Base-by-base conservation (phyloP, 2,797 vertebrate species). In the Mastacembelus armatus region DNA sequence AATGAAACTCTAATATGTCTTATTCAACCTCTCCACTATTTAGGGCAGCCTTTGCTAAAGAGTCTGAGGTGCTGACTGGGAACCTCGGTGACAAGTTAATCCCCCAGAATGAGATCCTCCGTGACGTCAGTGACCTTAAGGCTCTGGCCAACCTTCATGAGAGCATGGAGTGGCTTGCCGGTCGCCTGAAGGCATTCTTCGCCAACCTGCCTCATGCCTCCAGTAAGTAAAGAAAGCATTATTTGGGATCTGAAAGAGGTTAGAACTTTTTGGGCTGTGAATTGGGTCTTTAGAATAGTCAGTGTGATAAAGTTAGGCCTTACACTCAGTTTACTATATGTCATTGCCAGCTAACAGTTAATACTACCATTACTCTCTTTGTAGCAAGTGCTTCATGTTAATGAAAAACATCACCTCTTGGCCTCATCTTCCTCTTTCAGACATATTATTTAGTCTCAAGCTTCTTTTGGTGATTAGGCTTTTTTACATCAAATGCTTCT, bases 31-130 rank as follows among this genome's bases (percentile, higher is more conserved):
- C 32, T 60, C 21, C n/a, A 7, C 74, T 39, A 5, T 81, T 9
- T 88, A 99, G 98, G 77, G 96, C 95, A 24, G 97, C 97, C 32
- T 98, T 98, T 27, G 96, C 96, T 54, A 99, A 99, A 60, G 97
- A 98, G 81, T 99, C 98, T 0, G 97, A 99, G 89, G 98, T 99
- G 15, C 91, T 99, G 65, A 98, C 97, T 0, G 98, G 98, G 22
- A 99, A 99, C 92, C 90, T 99, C 4, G 97, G 98, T 27, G 97
- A 99, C 88, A 99, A 99, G 49, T 86, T 99, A 65, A 99, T 98
- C 87, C 97, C 97, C 7, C 94, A 95, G 30, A 96, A 96, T 68
- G 98, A 99, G 91, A 98, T 98, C 82, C 94, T 99, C 30, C 89
- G 95, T 21, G 97, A 99, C 1, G 96, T 98, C 85, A 98, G 96